Conservation (phyloP, 2,888 invertebrate genomes). For the Plagodis dolabraria region DNA sequence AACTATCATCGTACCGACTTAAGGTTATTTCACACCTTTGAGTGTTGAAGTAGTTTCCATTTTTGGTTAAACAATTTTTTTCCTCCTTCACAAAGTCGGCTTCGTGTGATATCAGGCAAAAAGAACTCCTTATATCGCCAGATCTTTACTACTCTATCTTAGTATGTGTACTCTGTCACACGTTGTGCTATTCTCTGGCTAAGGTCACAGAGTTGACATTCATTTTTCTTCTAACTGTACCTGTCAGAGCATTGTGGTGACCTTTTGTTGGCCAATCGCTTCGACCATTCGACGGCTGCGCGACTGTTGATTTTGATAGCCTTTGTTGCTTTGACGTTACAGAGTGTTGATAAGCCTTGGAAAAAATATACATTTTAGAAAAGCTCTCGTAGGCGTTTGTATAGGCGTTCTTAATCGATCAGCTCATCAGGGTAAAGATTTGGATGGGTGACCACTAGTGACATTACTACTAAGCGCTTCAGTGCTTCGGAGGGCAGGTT, state of each 20-base stretch:
- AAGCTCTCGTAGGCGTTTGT: no score
- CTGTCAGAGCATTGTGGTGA: slow-evolving; percentile 60
- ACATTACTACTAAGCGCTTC: no score
- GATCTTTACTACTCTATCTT: slow-evolving; percentile 4
- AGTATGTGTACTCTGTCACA: slow-evolving; percentile 19
- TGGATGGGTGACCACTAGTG: no score
- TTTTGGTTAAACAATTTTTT: background rate
- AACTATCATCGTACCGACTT: no score
- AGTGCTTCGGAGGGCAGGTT: no score
- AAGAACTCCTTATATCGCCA: background rate
- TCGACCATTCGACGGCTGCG: slow-evolving; percentile 9
- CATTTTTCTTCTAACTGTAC: slow-evolving; percentile 75
- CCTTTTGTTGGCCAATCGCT: slow-evolving; percentile 27
- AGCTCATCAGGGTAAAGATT: no score
- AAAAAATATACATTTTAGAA: no score
- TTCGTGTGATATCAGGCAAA: background rate
- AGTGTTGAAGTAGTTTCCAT: no score
- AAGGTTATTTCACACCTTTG: no score
- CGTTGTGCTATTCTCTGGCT: slow-evolving; percentile 23
- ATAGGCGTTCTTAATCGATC: no score
- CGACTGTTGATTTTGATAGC: slow-evolving; percentile 16
- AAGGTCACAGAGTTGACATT: slow-evolving; percentile 66
- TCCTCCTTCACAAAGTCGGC: background rate
- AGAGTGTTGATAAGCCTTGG: background rate
- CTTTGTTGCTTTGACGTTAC: background rate